Conservation (phyloP, 2,797 vertebrate species). For the Poliocrania exsul region DNA sequence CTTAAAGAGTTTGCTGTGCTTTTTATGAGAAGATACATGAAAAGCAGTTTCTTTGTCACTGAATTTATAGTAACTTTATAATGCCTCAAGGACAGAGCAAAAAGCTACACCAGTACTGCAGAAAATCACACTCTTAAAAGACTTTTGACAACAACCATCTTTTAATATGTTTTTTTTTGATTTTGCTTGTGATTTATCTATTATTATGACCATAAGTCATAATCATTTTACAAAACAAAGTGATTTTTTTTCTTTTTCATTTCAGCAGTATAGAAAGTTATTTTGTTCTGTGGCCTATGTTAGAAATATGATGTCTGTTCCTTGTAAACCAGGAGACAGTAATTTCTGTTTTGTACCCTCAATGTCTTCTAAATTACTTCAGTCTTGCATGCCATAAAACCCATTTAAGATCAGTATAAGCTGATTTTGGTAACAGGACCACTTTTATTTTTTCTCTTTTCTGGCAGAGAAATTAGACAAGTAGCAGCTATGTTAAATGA, state of each 20-base stretch:
- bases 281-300: neutral
- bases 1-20: neutral
- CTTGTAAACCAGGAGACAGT: neutral
- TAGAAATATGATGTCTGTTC: neutral
- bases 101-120: neutral
- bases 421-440: neutral
- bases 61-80: neutral
- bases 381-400: neutral
- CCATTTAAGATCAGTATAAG: neutral
- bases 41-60: neutral
- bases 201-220: neutral
- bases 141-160: neutral
- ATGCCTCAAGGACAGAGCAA: neutral
- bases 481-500: neutral
- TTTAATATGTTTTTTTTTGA: neutral
- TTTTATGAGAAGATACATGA: neutral
- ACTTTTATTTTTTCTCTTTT: neutral
- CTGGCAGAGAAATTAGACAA: neutral
- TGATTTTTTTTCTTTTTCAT: neutral
- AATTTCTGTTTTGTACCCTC: neutral
- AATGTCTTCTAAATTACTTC: neutral
- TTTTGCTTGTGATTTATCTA: neutral
- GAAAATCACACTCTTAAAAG: neutral
- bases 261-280: neutral
- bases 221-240: neutral